Evolutionary conservation across 2,113 vertebrate genomes (phyloP), one percentile per base, ranked within the genome.

Genomic region (Psilopogon haemacephalus): DNA sequence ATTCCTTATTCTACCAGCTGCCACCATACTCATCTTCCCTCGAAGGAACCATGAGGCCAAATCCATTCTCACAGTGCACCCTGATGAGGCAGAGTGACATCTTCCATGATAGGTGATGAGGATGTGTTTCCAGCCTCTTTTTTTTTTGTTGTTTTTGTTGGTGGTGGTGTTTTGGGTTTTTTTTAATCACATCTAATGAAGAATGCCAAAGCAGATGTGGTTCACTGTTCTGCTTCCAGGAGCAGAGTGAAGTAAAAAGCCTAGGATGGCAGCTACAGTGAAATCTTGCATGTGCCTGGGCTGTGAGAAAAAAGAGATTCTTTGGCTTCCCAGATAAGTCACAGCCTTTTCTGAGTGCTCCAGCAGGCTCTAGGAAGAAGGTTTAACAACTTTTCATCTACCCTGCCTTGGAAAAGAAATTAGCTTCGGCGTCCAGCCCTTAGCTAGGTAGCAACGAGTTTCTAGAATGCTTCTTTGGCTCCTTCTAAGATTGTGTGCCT

Each of bases 1-100:
- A 89, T 92, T 95, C 58, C 83, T 89, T 89, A 24, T 85, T 89
- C 72, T 83, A 89, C 91, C 94, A 96, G 89, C 96, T 96, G 96
- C 93, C 62, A 74, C 79, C 82, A 1, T 91, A 86, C 81, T 94
- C 83, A 30, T 94, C 85, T 93, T 92, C 54, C 76, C 82, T 95
- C 87, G 2, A 2, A 95, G 94, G 79, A 87, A 20, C 78, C 70
- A 4, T 46, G 58, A 84, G 89, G 91, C 93, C 79, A 62, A 54
- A 94, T 88, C 79, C 48, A 80, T 94, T 94, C 16, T 1, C 52
- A 68, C 64, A 80, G 27, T 67, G 73, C 68, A 78, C 68, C 58
- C 75, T 94, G 93, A 86, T 95, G 89, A 94, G 89, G 48, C 84
- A 91, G 82, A 87, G 32, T 95, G 95, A 94, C 79, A 95, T 86